phyloP scores from a whole-genome alignment of 2,113 vertebrate species.

The Oreochromis niloticus region DNA sequence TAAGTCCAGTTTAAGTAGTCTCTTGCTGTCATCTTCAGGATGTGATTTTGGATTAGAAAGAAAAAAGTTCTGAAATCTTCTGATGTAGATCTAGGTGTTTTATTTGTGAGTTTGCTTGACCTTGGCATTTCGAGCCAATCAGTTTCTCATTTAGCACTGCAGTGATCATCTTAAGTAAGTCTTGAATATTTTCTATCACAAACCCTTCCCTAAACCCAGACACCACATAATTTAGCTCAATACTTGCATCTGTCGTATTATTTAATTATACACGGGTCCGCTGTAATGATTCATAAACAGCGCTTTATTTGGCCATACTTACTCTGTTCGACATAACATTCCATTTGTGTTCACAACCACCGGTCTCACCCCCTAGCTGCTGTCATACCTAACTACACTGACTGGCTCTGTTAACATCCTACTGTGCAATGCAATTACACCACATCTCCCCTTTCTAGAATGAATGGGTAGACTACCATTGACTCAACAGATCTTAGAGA shows the following conservation, averaged over 20 bases:
- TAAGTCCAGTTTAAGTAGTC: neutral
- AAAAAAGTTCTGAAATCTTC: neutral
- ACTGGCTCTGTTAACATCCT: neutral
- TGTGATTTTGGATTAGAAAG: neutral
- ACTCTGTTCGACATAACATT: neutral
- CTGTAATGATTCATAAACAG: neutral
- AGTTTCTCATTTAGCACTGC: neutral
- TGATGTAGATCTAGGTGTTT: rapidly evolving
- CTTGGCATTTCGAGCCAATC: neutral
- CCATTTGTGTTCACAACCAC: neutral
- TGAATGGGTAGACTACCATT: neutral
- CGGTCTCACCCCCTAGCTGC: neutral
- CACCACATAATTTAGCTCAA: neutral
- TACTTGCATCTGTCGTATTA: neutral
- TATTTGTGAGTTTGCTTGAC: neutral
- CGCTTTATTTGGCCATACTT: neutral
- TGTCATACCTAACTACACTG: neutral
- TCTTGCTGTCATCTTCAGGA: neutral
- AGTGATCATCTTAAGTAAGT: neutral
- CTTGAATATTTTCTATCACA: neutral
- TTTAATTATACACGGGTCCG: neutral
- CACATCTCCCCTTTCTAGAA: neutral
- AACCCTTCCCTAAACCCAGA: neutral
- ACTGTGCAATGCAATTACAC: neutral
- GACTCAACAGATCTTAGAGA: neutral